Evolutionary conservation across 2,888 invertebrate genomes (phyloP).

Genomic region (Mamestra brassicae): DNA sequence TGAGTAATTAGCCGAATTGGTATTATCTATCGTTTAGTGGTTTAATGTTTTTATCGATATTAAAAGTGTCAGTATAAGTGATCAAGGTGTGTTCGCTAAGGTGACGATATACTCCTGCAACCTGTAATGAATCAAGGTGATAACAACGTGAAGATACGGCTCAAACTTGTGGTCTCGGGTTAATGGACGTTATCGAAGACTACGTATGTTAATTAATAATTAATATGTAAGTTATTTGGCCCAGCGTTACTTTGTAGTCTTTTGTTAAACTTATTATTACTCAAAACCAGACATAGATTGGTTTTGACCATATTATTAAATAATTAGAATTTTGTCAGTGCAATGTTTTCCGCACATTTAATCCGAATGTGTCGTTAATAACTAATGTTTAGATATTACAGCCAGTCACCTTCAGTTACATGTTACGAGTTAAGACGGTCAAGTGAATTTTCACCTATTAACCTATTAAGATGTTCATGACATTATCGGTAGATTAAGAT

Average conservation of each 20-base stretch:
- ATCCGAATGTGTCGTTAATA: conserved; percentile 65
- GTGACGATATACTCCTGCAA: conserved; percentile 81
- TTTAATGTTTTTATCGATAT: conserved; percentile 59
- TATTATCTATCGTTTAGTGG: conserved; percentile 46
- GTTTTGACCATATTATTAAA: conserved; percentile 74
- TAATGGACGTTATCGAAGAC: conserved; percentile 87
- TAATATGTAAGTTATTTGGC: conserved; percentile 82
- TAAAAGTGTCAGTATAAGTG: conserved; percentile 67
- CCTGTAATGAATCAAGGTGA: conserved; percentile 85
- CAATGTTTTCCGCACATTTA: conserved; percentile 61
- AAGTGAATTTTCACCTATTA: conserved; percentile 54
- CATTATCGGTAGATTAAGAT: conserved; percentile 40
- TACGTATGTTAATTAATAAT: conserved; percentile 85
- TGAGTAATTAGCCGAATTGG: conserved; percentile 47
- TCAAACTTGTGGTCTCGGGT: conserved; percentile 90
- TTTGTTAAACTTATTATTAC: conserved; percentile 69
- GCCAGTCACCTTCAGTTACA: conserved; percentile 84
- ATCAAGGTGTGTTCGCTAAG: conserved; percentile 69
- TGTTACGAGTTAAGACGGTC: conserved; percentile 68
- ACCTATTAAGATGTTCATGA: conserved; percentile 54
- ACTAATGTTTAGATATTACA: conserved; percentile 70
- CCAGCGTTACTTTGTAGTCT: conserved; percentile 78
- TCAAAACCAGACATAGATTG: conserved; percentile 84
- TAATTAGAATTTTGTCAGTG: conserved; percentile 62
- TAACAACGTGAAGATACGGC: conserved; percentile 82